Evolutionary conservation across 2,888 invertebrate genomes (phyloP).

Genomic region (Dicranocentrus wangi): DNA sequence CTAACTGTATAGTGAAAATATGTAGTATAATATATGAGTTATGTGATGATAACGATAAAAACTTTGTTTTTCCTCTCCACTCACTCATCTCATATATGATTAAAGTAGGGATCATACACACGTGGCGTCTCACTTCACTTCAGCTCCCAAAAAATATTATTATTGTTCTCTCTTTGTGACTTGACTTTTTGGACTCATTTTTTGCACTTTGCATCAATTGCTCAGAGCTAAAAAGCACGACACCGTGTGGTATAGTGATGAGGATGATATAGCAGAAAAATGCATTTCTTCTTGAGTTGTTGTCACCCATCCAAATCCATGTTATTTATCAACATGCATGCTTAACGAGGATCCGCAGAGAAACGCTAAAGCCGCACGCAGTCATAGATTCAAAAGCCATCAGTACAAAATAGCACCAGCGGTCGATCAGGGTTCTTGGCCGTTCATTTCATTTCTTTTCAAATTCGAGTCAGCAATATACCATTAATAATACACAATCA

Average conservation of each 20-base stretch:
- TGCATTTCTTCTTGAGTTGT: too few species aligned
- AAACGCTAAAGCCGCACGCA: too few species aligned
- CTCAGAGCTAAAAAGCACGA: neutral
- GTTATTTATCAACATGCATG: neutral
- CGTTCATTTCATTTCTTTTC: constrained; percentile 3
- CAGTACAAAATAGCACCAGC: neutral
- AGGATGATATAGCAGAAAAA: constrained; percentile 5
- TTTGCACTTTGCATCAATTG: neutral
- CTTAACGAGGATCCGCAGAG: too few species aligned
- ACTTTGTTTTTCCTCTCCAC: constrained; percentile 13
- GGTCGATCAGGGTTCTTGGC: constrained; percentile 21
- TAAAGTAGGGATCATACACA: constrained; percentile 12
- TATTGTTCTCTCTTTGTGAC: neutral
- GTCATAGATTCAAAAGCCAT: too few species aligned
- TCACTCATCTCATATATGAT: neutral
- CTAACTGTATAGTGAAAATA: too few species aligned
- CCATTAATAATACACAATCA: too few species aligned
- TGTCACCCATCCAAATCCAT: constrained; percentile 11
- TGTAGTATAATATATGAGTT: too few species aligned
- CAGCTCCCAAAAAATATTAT: neutral
- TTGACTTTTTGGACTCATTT: neutral
- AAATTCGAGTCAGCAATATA: too few species aligned
- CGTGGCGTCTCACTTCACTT: neutral
- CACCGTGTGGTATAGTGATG: neutral
- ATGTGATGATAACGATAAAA: neutral